Conservation (phyloP, 53 echinoderm and acorn worm genomes). For the Zoroaster sp. region DNA sequence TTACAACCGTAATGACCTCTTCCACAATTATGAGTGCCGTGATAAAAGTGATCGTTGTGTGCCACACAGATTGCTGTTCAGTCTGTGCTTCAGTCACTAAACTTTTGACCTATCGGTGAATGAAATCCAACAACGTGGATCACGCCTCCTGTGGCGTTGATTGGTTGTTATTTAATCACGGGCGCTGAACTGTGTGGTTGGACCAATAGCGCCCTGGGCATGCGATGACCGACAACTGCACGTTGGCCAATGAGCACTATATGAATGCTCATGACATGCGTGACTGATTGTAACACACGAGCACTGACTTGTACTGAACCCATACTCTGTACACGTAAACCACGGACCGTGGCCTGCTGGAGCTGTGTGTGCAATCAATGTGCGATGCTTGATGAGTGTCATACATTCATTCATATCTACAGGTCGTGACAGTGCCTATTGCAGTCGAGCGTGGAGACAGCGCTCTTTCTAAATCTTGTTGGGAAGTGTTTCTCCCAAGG, state of each 20-base stretch:
- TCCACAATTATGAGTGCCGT: background rate
- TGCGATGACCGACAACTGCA: background rate
- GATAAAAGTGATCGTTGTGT: background rate
- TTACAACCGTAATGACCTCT: background rate
- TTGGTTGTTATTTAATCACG: background rate
- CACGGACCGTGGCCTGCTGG: background rate
- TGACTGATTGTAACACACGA: background rate
- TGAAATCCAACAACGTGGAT: background rate
- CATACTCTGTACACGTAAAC: background rate
- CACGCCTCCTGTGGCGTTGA: slow-evolving; percentile 13
- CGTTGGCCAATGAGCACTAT: background rate
- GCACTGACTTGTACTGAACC: background rate
- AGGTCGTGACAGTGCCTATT: too few relatives aligned
- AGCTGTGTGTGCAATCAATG: background rate
- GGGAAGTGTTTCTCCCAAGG: background rate
- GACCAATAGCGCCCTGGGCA: background rate
- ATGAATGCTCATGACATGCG: background rate
- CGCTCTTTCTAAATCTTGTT: background rate
- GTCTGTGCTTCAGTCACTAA: background rate
- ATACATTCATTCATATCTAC: background rate
- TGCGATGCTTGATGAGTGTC: background rate
- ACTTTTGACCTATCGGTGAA: slow-evolving; percentile 38
- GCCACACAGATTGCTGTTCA: background rate
- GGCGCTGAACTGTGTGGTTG: background rate
- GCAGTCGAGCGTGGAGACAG: background rate